Base-by-base conservation (phyloP, 2,797 vertebrate species). In the Sibirionetta formosa region DNA sequence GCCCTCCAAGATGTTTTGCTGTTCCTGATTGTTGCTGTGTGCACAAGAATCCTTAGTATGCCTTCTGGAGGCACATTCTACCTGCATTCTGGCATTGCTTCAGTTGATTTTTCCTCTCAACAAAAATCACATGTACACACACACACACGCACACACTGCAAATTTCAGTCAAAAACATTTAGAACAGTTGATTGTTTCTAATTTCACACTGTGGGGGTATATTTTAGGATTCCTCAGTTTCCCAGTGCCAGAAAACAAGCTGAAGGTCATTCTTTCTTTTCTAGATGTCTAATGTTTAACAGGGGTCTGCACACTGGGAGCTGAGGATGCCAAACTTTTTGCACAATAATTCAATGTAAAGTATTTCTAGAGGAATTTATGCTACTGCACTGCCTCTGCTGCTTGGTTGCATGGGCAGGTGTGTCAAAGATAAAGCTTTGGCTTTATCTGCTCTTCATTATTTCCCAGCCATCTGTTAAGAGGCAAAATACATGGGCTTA, bases 91-190 rank as follows among this genome's bases (percentile, higher is more conserved):
- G 36, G 16, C 57, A n/a, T 54, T 72, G n/a, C 63, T 93, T 85
- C 35, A 93, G 86, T 89, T 93, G 89, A 87, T 77, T 50, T 94
- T 86, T 85, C 26, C 23, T 7, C 48, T 50, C 48, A 50, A 50
- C 48, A 50, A 50, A 48, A 50, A 50, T 7, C 48, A 50, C 13
- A 13, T 14, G 48, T 50, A 23, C 12, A 7, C 48, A 14, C 22
- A 23, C 10, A 48, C 23, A 50, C 23, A 23, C 3, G 23, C 23
- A 50, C 46, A 48, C 48, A 50, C 12, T 13, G 12, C 48, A 85
- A 46, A 60, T 60, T 64, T 65, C 44, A 22, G 7, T 29, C 48
- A 50, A 24, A 50, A 50, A 50, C 48, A 50, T 50, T 69, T 5
- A 57, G 3, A 46, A 65, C 11, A 7, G 50, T 76, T 42, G 23